Evolutionary conservation across 2,888 invertebrate genomes (phyloP), one percentile per base, ranked within the genome.

Genomic region (Volucella inflata): DNA sequence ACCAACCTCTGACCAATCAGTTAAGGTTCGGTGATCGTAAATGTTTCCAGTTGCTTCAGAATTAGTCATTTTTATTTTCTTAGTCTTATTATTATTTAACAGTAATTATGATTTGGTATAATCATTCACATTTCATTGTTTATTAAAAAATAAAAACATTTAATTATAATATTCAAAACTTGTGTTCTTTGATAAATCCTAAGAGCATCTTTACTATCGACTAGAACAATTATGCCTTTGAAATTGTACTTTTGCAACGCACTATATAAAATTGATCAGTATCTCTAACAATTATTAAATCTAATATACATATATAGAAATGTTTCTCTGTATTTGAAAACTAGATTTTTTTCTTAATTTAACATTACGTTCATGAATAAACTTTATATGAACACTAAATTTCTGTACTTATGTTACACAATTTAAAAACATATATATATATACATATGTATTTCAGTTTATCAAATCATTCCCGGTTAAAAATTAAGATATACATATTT

Each of bases 21-120:
- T 88, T 59, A 92, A 79, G 44, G 89, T 88, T n/a, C 92, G 91
- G 89, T 92, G 92, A 88, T 92, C 92, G 77, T 90, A 91, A 77
- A 91, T 89, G 83, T 90, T 88, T 78, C 91, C 92, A 87, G 91
- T 91, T 53, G 90, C 89, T 85, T 89, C 89, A 42, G 88, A 77
- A 51, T 88, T 88, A 21, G 89, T 76, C 90, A 91, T 91, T 51
- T 77, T 84, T 1, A 9, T 67, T 36, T 8, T 10, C 38, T 67
- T n/a, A 30, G 14, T 38, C 17, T 11, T 59, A 36, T 44, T 64
- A 1, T n/a, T 44, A 44, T 40, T 64, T 48, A 65, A 71, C 30
- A 30, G 30, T 62, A 38, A 46, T 53, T 46, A 53, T 9, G 17
- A 53, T 50, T 17, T 10, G 17, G 16, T 65, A 64, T 36, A 17